A percentile compares a stretch with the other conserved stretches of the same genome.
phyloP scores from a whole-genome alignment of 2,888 invertebrate species.

The Drosophila eohydei region DNA sequence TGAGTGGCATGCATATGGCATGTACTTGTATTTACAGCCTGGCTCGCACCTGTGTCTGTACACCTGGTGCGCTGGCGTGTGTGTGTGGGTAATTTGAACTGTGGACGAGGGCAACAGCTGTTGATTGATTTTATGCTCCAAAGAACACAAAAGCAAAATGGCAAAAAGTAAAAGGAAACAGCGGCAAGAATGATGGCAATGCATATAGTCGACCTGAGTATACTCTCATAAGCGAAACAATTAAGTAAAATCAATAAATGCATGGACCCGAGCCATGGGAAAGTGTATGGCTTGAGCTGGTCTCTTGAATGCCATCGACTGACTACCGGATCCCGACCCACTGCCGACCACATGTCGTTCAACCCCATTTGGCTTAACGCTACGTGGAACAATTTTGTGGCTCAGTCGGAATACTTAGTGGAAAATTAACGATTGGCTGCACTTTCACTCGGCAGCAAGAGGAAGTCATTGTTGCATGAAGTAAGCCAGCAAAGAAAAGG shows the following conservation, averaged over 20 bases:
- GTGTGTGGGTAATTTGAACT: constrained; percentile 58
- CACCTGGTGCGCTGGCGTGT: background rate
- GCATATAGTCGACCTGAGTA: constrained; percentile 3
- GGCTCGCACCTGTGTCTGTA: constrained; percentile 15
- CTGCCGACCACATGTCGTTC: constrained; percentile 50
- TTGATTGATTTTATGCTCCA: constrained; percentile 72
- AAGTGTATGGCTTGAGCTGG: background rate
- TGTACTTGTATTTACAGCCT: constrained; percentile 19
- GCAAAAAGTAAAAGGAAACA: constrained; percentile 39
- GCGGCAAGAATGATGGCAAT: constrained; percentile 8
- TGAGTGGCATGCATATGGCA: constrained; percentile 14
- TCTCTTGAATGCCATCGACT: background rate
- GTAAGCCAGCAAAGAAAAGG: constrained; percentile 18
- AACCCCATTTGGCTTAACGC: constrained; percentile 64
- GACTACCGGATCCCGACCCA: constrained; percentile 11
- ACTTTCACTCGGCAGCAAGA: constrained; percentile 65
- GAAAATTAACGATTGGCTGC: constrained; percentile 68
- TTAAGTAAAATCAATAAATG: background rate
- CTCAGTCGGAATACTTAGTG: constrained; percentile 22
- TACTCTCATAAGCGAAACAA: constrained; percentile 7
- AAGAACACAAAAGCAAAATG: constrained; percentile 45
- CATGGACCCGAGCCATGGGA: background rate
- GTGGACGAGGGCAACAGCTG: constrained; percentile 57
- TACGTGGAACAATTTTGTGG: constrained; percentile 61
- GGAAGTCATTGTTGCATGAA: constrained; percentile 65